Evolutionary conservation across 1,140 invertebrate species (phyloP), one percentile per base, ranked within the genome.

Genomic region (Camponotus floridanus): DNA sequence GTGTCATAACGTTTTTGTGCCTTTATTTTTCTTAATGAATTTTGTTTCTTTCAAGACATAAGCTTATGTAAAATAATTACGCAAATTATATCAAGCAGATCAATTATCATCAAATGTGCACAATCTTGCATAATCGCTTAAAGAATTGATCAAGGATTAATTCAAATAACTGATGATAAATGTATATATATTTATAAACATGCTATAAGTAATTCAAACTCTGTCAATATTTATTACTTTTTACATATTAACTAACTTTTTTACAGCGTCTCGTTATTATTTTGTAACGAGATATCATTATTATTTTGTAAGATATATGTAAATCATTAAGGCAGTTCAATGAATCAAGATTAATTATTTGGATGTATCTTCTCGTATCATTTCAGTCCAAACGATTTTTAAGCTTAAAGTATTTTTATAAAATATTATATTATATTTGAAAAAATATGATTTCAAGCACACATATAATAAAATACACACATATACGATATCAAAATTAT

Each of bases 1-100:
- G 26, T 39, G 68, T 91, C 87, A 90, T 90, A 88, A 81, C 15
- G 76, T 9, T 8, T 45, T 9, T 45, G 39, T 42, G 39, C 36
- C 26, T 55, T 73, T 81, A 81, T 81, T 81, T 61, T 61, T 61
- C 48, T 62, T 73, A 42, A 74, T 83, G 62, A 83, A 74, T 83
- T 39, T 73, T 83, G 18, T 26, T 55, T 39, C 45, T 61, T 33
- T 11, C 79, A 18, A 39, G 48, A 33, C 11, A 18, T 13, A 36
- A 83, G 57, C 55, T 9, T 26, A 31, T 33, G 36, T 6, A 5
- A 73, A 83, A n/a, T 36, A 55, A 61, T 18, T 81, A 18, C 55
- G 21, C 51, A 61, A 36, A 18, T n/a, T 36, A 73, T 18, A 36
- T 71, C 36, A 42, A 65, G 39, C 31, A 39, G 13, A 68, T 9